Percentiles rank a stretch among this genome's conserved stretches.
Conservation (phyloP, 2,888 invertebrate genomes). For the Furcula furcula region DNA sequence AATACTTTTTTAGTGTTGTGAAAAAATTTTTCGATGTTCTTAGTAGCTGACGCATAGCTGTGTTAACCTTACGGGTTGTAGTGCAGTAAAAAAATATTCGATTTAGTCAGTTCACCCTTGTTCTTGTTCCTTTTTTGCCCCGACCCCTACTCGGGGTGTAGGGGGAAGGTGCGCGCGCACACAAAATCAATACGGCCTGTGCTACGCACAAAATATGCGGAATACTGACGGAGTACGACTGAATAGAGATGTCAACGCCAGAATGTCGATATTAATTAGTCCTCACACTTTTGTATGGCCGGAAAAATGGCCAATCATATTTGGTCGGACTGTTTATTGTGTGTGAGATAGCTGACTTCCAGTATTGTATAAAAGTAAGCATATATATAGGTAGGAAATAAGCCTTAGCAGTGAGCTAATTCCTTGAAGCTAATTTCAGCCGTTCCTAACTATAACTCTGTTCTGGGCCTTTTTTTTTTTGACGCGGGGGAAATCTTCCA, state of each 20-base stretch:
- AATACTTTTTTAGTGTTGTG: too few species aligned
- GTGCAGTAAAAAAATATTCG: slow-evolving; percentile 74
- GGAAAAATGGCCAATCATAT: slow-evolving; percentile 13
- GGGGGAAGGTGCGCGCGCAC: slow-evolving; percentile 69
- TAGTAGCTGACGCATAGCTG: slow-evolving; percentile 53
- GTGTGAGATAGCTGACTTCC: too few species aligned
- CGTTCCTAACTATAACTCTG: too few species aligned
- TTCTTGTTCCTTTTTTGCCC: slow-evolving; percentile 64
- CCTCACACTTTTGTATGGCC: slow-evolving; percentile 23
- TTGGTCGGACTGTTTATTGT: slow-evolving; percentile 15
- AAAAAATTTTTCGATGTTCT: slow-evolving; percentile 37
- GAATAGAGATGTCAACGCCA: slow-evolving; percentile 68
- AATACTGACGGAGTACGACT: slow-evolving; percentile 36
- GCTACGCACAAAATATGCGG: slow-evolving; percentile 74
- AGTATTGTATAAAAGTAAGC: too few species aligned
- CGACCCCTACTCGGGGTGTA: slow-evolving; percentile 27
- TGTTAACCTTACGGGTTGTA: slow-evolving; percentile 72
- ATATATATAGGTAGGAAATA: too few species aligned
- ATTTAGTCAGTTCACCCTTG: slow-evolving; percentile 71
- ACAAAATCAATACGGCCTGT: slow-evolving; percentile 75
- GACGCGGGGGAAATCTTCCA: too few species aligned
- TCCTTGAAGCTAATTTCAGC: too few species aligned
- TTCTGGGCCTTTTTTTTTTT: too few species aligned
- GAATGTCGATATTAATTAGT: slow-evolving; percentile 49
- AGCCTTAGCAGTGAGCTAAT: too few species aligned